Base-by-base conservation (phyloP, 1,140 invertebrate species). In the honey bee (Apis mellifera) region DNA sequence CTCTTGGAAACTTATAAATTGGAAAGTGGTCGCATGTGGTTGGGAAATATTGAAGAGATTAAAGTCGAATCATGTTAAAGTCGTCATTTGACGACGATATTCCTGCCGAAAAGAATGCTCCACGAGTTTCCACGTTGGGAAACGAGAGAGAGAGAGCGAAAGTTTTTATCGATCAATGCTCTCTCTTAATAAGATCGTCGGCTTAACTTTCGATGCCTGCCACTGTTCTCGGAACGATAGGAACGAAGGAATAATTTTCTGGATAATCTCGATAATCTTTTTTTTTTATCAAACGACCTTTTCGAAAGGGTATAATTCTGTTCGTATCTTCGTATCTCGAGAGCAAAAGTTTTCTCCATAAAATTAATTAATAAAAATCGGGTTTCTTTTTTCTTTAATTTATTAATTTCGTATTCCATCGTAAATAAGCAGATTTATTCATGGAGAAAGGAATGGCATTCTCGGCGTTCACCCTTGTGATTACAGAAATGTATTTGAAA, bases 401-500 rank as follows among this genome's bases (percentile, higher is more conserved):
- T 42, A 52, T 21, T 57, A 76, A 42, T 71, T 72, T 19, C 12
- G 9, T n/a, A n/a, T 21, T 15, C 9, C 32, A 1, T 21, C 50
- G 17, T 21, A 15, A 15, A 42, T 1, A 66, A 2, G 11, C 9
- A 12, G 8, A 32, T 26, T 32, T 55, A 23, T 26, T 54, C n/a
- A 7, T 48, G 15, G 15, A 55, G 23, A 1, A 52, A 70, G 13
- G 42, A n/a, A 12, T 9, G 12, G 8, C 19, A 74, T 62, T 12
- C 7, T 8, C 15, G 11, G 1, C 8, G 8, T 21, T 70, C 65
- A 23, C 19, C 13, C 21, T 9, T 57, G 21, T 54, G 65, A 82
- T 88, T 84, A 79, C 78, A 79, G 82, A 87, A 84, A 82, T 82
- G 65, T 70, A 66, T 78, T 74, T 65, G 74, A 84, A 74, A 69